phyloP scores from a whole-genome alignment of 2,797 vertebrate species.

The Harpagifer antarcticus region DNA sequence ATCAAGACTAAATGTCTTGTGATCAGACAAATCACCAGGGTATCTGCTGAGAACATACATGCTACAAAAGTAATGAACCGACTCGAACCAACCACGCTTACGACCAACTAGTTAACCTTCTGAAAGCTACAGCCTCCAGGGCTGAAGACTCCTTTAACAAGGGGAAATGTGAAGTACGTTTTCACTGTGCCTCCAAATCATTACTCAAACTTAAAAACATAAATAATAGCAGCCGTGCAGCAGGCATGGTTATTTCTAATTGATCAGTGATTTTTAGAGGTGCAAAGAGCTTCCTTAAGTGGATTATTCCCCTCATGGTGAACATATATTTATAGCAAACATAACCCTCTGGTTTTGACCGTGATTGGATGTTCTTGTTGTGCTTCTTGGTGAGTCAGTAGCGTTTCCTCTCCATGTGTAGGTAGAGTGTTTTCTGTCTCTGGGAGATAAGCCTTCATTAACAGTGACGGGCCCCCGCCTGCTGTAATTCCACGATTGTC shows the following conservation, averaged over 20 bases:
- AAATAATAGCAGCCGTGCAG: background rate
- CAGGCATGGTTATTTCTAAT: background rate
- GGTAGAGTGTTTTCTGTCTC: constrained; percentile 65
- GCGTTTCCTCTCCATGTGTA: constrained; percentile 48
- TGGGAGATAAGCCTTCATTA: constrained; percentile 70
- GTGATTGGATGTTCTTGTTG: constrained; percentile 37
- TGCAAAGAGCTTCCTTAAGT: constrained; percentile 6
- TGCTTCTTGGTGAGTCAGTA: constrained; percentile 49
- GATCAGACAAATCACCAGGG: background rate
- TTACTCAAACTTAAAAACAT: too few species aligned
- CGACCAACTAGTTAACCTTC: background rate
- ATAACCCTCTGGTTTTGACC: background rate
- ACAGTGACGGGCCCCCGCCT: constrained; percentile 55
- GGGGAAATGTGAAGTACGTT: background rate
- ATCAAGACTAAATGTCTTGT: background rate
- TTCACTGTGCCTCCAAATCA: too few species aligned
- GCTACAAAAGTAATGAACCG: background rate
- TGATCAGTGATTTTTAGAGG: background rate
- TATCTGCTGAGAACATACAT: background rate
- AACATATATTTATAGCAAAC: constrained; percentile 7
- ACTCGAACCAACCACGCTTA: background rate
- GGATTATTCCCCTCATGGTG: background rate
- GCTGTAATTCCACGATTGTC: constrained; percentile 51
- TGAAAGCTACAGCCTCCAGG: background rate
- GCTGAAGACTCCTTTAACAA: background rate